Conservation (phyloP, 2,113 vertebrate species). For the Periophthalmus modestus region DNA sequence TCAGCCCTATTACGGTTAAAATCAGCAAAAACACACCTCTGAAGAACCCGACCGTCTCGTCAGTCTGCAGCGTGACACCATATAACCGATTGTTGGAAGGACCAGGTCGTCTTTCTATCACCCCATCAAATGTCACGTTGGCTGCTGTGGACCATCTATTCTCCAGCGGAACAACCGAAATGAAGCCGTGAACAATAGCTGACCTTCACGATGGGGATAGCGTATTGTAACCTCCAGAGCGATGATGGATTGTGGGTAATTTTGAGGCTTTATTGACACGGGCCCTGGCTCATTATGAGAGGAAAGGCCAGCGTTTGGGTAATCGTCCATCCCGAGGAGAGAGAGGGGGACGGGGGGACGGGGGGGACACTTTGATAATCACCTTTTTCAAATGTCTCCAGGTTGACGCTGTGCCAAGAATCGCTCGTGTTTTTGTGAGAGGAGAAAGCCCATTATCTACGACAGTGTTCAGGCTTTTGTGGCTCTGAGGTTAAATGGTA, state of each 20-base stretch:
- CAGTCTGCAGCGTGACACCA: not conserved
- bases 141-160: slow-evolving; percentile 20
- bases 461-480: not conserved
- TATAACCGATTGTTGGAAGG: slow-evolving; percentile 2
- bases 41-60: slow-evolving; percentile 1
- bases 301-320: slow-evolving; percentile 52
- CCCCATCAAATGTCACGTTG: slow-evolving; percentile 34
- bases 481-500: not conserved
- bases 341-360: not conserved
- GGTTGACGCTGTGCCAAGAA: slow-evolving; percentile 11
- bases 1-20: slow-evolving; percentile 34
- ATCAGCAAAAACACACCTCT: slow-evolving; percentile 1
- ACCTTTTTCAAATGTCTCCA: slow-evolving; percentile 35
- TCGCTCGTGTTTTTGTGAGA: not conserved
- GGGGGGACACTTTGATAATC: slow-evolving; percentile 44
- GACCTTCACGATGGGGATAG: slow-evolving; percentile 15
- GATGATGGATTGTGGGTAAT: slow-evolving; percentile 46
- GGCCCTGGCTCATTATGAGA: slow-evolving; percentile 45
- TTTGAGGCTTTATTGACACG: slow-evolving; percentile 50
- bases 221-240: slow-evolving; percentile 20
- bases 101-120: slow-evolving; percentile 12
- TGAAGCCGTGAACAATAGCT: slow-evolving; percentile 27
- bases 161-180: slow-evolving; percentile 1
- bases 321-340: slow-evolving; percentile 26
- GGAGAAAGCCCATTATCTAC: not conserved